Conservation (phyloP, 2,113 vertebrate species). For the Anas platyrhynchos region DNA sequence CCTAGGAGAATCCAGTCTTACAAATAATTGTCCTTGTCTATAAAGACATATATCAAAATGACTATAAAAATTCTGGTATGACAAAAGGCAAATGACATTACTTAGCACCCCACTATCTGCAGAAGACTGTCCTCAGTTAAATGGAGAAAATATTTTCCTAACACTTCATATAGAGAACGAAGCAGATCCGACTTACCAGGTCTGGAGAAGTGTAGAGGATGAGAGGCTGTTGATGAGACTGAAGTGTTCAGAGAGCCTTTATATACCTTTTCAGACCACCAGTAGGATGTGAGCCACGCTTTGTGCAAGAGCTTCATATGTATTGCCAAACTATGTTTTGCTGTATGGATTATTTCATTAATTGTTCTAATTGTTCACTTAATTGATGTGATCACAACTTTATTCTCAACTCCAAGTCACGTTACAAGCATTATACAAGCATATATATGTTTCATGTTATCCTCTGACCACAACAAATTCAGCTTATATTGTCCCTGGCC, state of each 20-base stretch:
- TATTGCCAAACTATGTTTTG: not conserved
- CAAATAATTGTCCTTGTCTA: accelerated
- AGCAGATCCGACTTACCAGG: not conserved
- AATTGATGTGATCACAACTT: not conserved
- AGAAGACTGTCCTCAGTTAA: not conserved
- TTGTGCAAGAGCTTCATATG: constrained; percentile 51
- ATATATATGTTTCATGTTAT: not conserved
- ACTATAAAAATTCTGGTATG: not conserved
- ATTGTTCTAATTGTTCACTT: constrained; percentile 52
- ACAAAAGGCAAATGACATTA: not conserved
- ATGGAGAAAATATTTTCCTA: not conserved
- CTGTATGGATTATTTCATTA: constrained; percentile 2
- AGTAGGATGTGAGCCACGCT: not conserved
- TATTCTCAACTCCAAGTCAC: not conserved
- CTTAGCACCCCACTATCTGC: too few relatives aligned
- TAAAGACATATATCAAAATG: accelerated
- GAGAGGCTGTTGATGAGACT: not conserved
- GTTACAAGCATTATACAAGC: not conserved
- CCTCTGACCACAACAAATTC: not conserved
- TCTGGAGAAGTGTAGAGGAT: not conserved
- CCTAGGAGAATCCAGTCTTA: not conserved
- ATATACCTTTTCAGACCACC: constrained; percentile 40
- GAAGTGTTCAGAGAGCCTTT: not conserved
- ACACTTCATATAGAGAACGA: accelerated
- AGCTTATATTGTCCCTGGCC: not conserved